Evolutionary conservation across 2,113 vertebrate species (phyloP).

Genomic region (Melanerpes formicivorus): DNA sequence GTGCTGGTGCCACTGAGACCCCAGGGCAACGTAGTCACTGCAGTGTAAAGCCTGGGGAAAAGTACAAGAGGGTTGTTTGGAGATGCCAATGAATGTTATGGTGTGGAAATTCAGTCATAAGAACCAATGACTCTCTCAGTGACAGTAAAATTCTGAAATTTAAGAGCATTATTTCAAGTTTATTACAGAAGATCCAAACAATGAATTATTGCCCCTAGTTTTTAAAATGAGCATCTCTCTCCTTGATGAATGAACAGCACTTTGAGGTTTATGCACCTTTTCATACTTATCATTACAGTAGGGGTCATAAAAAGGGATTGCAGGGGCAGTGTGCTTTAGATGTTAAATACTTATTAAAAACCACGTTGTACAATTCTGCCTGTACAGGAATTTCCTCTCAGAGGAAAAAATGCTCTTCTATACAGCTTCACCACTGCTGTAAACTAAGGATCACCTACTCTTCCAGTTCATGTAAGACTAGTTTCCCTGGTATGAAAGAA

Average conservation of each 20-base stretch:
- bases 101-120: conserved; percentile 63
- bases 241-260: conserved; percentile 67
- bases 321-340: conserved; percentile 12
- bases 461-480: neutral
- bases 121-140: conserved; percentile 71
- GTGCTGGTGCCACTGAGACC: neutral
- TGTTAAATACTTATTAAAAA: conserved; percentile 59
- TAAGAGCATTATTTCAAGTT: conserved; percentile 72
- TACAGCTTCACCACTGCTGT: neutral
- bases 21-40: neutral
- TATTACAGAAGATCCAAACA: conserved; percentile 68
- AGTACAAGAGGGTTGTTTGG: conserved; percentile 13
- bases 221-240: conserved; percentile 53
- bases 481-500: neutral
- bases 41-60: neutral
- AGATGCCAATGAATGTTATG: conserved; percentile 58
- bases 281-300: conserved; percentile 43
- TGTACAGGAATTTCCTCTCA: neutral
- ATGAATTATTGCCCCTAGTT: conserved; percentile 59
- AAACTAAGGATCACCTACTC: neutral
- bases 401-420: neutral
- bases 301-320: conserved; percentile 60
- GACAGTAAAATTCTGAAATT: conserved; percentile 71
- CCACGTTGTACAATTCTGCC: neutral
- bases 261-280: conserved; percentile 73